These are phyloP conservation scores for Drosophila repleta DNA, from an alignment of 1,140 invertebrate species.

Conservation along the genomic window DNA sequence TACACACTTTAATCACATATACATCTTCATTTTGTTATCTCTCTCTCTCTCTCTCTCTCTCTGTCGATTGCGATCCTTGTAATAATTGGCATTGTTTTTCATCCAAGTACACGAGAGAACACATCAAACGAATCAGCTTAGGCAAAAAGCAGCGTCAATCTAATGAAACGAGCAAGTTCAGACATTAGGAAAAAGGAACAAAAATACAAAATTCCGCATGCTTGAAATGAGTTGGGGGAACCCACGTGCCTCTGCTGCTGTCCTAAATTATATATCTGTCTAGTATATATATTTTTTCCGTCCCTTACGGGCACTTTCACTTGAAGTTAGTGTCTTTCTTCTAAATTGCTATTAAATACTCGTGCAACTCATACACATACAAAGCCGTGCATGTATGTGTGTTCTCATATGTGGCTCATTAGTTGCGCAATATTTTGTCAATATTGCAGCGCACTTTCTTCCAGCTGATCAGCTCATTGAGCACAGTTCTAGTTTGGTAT, in stretches of 20 bases:
- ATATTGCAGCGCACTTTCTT: conserved; percentile 60
- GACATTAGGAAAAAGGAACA: conserved; percentile 48
- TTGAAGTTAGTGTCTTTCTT: not conserved
- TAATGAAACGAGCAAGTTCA: conserved; percentile 43
- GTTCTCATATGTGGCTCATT: conserved; percentile 43
- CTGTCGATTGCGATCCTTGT: conserved; percentile 23
- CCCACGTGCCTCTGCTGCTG: not conserved
- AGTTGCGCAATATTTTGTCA: conserved; percentile 52
- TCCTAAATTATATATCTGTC: not conserved
- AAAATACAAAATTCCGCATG: conserved; percentile 25
- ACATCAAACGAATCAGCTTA: conserved; percentile 77
- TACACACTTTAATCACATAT: not conserved
- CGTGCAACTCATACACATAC: not conserved
- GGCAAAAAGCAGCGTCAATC: conserved; percentile 56
- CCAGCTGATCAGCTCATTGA: conserved; percentile 77
- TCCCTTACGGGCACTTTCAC: not conserved
- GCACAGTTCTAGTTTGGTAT: conserved; percentile 48
- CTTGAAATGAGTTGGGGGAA: not conserved
- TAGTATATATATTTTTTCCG: not conserved
- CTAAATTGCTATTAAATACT: not conserved
- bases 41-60: too few relatives aligned
- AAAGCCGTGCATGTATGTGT: not conserved
- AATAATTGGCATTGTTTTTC: conserved; percentile 68
- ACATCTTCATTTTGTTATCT: not conserved
- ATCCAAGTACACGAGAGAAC: conserved; percentile 36